These are phyloP conservation scores for Drosophila anomalata DNA, from an alignment of 2,888 invertebrate species.

Conservation along the genomic window DNA sequence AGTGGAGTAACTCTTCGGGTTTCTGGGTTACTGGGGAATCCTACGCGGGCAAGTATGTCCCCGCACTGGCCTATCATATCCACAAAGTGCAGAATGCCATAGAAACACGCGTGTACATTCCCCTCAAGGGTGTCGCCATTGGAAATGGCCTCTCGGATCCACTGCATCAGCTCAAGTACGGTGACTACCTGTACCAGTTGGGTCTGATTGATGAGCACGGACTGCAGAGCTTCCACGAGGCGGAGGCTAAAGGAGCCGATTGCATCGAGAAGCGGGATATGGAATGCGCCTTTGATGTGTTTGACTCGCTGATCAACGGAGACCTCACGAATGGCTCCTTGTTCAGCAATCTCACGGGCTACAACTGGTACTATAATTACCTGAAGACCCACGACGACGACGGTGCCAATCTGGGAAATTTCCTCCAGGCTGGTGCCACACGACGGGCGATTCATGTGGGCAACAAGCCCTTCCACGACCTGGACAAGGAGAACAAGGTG, in stretches of 20 bases:
- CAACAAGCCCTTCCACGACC: slow-evolving; percentile 88
- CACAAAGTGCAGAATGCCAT: slow-evolving; percentile 84
- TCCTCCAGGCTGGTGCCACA: slow-evolving; percentile 84
- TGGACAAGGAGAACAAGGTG: slow-evolving; percentile 85
- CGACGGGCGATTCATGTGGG: slow-evolving; percentile 94
- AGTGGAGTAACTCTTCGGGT: slow-evolving; percentile 88
- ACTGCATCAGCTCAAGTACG: slow-evolving; percentile 90
- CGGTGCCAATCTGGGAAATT: slow-evolving; percentile 84
- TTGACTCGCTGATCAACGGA: slow-evolving; percentile 89
- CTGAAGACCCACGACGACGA: slow-evolving; percentile 87
- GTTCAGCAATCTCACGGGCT: slow-evolving; percentile 85
- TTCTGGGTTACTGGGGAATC: slow-evolving; percentile 96
- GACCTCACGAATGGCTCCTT: slow-evolving; percentile 86
- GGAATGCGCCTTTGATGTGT: slow-evolving; percentile 88
- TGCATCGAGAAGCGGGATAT: slow-evolving; percentile 88
- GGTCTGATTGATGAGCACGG: slow-evolving; percentile 87
- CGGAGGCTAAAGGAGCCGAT: slow-evolving; percentile 85
- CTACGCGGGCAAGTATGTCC: slow-evolving; percentile 92
- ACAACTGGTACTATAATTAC: slow-evolving; percentile 81
- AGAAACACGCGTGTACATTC: slow-evolving; percentile 76
- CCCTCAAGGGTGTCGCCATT: slow-evolving; percentile 85
- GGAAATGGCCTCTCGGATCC: slow-evolving; percentile 93
- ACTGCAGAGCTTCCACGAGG: slow-evolving; percentile 86
- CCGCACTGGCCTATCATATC: slow-evolving; percentile 88
- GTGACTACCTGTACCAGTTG: slow-evolving; percentile 91